Evolutionary conservation across 2,113 vertebrate species (phyloP).

Genomic region (Chlorocebus sabaeus): DNA sequence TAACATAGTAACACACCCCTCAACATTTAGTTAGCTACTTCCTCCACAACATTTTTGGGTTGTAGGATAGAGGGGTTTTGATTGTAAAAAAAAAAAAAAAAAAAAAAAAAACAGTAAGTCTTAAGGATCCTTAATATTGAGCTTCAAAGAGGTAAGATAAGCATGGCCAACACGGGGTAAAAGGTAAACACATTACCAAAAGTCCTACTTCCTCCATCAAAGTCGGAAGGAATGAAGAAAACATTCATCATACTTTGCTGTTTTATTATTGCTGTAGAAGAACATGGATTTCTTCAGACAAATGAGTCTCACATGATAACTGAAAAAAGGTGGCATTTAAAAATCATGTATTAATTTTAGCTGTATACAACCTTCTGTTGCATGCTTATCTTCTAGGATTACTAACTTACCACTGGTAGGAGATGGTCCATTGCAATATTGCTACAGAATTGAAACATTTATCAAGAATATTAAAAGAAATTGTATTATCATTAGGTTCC

Average conservation of each 20-base stretch:
- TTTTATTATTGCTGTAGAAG: background rate
- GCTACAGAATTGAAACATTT: background rate
- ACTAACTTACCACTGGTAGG: background rate
- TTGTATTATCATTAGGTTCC: background rate
- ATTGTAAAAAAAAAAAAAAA: background rate
- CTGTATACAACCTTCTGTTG: background rate
- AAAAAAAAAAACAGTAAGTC: background rate
- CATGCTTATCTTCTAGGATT: background rate
- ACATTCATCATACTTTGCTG: background rate
- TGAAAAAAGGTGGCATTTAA: background rate
- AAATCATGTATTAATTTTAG: background rate
- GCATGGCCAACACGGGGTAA: background rate
- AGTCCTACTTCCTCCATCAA: background rate
- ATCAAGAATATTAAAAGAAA: background rate
- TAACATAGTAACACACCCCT: conserved; percentile 13
- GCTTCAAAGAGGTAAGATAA: conserved; percentile 59
- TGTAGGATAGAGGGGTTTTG: conserved; percentile 1
- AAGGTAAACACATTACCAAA: background rate
- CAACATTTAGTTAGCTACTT: background rate
- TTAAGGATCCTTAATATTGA: conserved; percentile 13
- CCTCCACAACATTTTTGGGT: conserved; percentile 16
- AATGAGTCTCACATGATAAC: background rate
- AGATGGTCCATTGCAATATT: background rate
- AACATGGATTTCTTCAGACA: background rate
- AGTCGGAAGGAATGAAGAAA: background rate